phyloP scores from a whole-genome alignment of 2,113 vertebrate genomes.

The Amphilophus citrinellus region DNA sequence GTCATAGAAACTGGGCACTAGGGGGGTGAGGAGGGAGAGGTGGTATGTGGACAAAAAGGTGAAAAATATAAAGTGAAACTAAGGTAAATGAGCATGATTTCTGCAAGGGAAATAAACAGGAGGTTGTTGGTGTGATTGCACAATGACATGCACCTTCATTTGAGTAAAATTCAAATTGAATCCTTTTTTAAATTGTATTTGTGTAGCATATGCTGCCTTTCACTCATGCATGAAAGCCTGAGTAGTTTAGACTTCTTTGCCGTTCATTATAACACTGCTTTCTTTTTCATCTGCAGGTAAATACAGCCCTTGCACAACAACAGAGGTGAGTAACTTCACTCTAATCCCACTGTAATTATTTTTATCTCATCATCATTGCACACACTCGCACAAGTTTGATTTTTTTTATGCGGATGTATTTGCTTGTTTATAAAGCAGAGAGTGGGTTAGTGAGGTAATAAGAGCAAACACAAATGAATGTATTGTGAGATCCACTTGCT shows the following conservation, averaged over 20 bases:
- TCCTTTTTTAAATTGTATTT: neutral
- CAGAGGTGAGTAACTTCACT: constrained; percentile 86
- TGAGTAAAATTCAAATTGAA: too few relatives aligned
- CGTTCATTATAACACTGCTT: constrained; percentile 11
- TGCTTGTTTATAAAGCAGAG: neutral
- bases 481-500: neutral
- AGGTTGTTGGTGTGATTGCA: too few relatives aligned
- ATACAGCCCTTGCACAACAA: constrained; percentile 84
- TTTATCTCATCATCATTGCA: constrained; percentile 12
- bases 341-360: neutral
- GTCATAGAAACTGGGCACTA: too few relatives aligned
- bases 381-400: neutral
- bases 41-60: too few relatives aligned
- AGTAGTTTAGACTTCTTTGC: neutral
- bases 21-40: too few relatives aligned
- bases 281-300: constrained; percentile 83
- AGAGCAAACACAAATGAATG: neutral
- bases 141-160: neutral
- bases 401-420: neutral
- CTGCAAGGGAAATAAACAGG: too few relatives aligned
- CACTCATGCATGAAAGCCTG: constrained; percentile 4
- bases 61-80: too few relatives aligned
- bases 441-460: neutral
- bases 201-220: neutral
- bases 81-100: too few relatives aligned